Evolutionary conservation across 2,888 invertebrate genomes (phyloP).

Genomic region (Cristatella mucedo): DNA sequence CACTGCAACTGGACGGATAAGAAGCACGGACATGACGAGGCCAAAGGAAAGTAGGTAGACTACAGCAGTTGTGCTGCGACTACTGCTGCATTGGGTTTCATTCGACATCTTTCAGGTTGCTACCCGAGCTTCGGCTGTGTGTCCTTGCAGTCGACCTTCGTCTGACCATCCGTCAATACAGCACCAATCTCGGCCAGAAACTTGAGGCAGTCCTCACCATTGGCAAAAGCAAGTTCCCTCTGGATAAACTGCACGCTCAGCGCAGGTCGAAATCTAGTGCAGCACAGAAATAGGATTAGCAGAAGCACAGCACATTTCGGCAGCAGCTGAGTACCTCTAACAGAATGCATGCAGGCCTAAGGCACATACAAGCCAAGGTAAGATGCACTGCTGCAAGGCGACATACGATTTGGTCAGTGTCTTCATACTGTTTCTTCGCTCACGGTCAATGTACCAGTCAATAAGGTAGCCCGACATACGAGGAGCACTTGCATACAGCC

Average conservation of each 20-base stretch:
- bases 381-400: conserved; percentile 19
- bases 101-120: too few species aligned
- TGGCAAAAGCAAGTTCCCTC: conserved; percentile 72
- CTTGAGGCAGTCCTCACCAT: conserved; percentile 63
- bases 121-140: too few species aligned
- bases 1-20: too few species aligned
- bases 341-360: too few species aligned
- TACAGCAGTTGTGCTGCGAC: too few species aligned
- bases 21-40: too few species aligned
- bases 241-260: conserved; percentile 70
- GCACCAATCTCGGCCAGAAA: conserved; percentile 70
- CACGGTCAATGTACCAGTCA: conserved; percentile 93
- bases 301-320: conserved; percentile 43
- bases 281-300: conserved; percentile 70
- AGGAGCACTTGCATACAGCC: conserved; percentile 70
- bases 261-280: conserved; percentile 69
- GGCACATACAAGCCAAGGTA: not conserved
- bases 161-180: conserved; percentile 28
- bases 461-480: conserved; percentile 89
- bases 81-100: too few species aligned
- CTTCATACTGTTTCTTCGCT: conserved; percentile 76
- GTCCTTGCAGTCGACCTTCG: conserved; percentile 75
- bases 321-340: not conserved
- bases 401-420: conserved; percentile 92
- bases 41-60: too few species aligned